Conservation (phyloP, 2,797 vertebrate species). For the Ispidina picta region DNA sequence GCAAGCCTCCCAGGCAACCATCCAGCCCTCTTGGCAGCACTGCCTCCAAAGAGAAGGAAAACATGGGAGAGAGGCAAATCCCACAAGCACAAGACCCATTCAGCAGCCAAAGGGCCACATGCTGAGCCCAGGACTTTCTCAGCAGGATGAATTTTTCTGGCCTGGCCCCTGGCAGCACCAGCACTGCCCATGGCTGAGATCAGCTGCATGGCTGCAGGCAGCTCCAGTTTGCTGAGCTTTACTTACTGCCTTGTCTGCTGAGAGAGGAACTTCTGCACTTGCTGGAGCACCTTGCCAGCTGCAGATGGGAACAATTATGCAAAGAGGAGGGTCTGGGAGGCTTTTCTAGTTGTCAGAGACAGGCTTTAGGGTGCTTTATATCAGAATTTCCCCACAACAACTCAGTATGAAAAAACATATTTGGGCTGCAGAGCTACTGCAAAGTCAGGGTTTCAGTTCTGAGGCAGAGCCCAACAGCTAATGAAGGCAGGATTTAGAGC, state of each 20-base stretch:
- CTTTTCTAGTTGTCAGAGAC: not conserved
- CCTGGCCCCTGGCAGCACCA: not conserved
- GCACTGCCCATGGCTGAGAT: not conserved
- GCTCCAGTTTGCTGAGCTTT: not conserved
- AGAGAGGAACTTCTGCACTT: not conserved
- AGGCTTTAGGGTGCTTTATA: not conserved
- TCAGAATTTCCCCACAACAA: not conserved
- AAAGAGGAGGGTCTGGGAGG: not conserved
- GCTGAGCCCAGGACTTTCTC: not conserved
- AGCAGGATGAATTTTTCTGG: not conserved
- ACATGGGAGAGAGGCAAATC: not conserved
- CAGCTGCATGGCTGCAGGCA: not conserved
- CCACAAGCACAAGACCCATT: not conserved
- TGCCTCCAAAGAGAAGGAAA: not conserved
- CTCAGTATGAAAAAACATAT: not conserved
- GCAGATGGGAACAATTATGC: not conserved
- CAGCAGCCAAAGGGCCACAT: not conserved
- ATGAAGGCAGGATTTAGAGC: not conserved
- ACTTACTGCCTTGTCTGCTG: not conserved
- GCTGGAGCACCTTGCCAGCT: not conserved
- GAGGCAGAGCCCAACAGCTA: not conserved
- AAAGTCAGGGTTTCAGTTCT: not conserved
- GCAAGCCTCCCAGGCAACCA: not conserved
- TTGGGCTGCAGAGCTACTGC: not conserved
- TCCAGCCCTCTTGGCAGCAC: constrained; percentile 16